Percentiles rank a stretch among this genome's conserved stretches.
Conservation (phyloP, 2,113 vertebrate genomes). For the Cynopterus brachyotis region DNA sequence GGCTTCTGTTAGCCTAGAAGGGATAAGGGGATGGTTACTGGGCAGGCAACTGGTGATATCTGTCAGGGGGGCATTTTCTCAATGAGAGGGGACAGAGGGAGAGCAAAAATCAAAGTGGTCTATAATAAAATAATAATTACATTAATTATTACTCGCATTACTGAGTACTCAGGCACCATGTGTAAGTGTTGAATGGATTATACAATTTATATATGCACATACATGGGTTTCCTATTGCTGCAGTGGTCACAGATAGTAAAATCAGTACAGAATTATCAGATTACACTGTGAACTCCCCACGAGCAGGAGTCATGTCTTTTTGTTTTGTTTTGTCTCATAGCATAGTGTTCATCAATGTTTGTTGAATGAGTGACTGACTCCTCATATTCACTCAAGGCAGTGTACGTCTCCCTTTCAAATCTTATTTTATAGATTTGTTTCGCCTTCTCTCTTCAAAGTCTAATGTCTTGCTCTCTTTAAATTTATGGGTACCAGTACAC, state of each 20-base stretch:
- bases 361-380: not conserved
- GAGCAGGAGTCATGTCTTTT: not conserved
- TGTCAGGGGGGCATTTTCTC: not conserved
- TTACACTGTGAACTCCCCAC: not conserved
- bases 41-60: not conserved
- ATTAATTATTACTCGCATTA: not conserved
- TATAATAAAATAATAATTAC: not conserved
- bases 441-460: not conserved
- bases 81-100: not conserved
- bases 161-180: not conserved
- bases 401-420: not conserved
- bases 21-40: not conserved
- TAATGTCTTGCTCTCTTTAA: not conserved
- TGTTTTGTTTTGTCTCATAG: not conserved
- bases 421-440: not conserved
- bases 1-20: not conserved
- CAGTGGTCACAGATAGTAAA: not conserved
- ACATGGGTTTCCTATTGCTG: not conserved
- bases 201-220: not conserved
- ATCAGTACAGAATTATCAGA: not conserved
- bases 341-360: conserved; percentile 18
- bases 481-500: not conserved
- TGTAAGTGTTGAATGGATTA: not conserved
- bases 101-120: not conserved
- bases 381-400: not conserved